phyloP scores from a whole-genome alignment of 2,113 vertebrate genomes.

The Danionella cerebrum region DNA sequence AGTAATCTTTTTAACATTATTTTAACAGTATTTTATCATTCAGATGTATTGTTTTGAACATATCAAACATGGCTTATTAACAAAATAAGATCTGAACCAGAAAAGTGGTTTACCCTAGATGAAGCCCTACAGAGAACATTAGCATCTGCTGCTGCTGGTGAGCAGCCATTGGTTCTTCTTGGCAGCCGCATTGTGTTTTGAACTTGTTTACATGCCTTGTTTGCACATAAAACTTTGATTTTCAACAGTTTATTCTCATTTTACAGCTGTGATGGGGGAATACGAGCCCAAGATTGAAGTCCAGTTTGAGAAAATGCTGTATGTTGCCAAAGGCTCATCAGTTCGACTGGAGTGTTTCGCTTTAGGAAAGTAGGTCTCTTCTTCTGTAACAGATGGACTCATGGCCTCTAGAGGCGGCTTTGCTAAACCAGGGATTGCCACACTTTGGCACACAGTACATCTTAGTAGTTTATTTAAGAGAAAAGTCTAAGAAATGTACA shows the following conservation, averaged over 20 bases:
- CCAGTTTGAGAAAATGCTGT: constrained; percentile 69
- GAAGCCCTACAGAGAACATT: background rate
- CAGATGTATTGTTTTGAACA: too few species aligned
- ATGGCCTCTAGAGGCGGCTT: constrained; percentile 21
- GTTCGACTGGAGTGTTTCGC: constrained; percentile 84
- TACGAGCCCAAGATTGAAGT: constrained; percentile 91
- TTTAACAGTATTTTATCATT: too few species aligned
- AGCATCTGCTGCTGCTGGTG: background rate
- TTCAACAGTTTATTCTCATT: constrained; percentile 5
- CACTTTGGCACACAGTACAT: constrained; percentile 29
- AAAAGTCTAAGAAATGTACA: constrained; percentile 22
- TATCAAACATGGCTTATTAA: too few species aligned
- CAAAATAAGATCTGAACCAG: background rate
- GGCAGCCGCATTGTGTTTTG: background rate
- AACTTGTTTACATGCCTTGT: background rate
- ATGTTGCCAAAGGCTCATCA: constrained; percentile 72
- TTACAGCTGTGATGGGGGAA: constrained; percentile 82
- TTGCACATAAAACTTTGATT: background rate
- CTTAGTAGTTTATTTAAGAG: constrained; percentile 30
- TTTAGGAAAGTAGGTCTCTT: constrained; percentile 83
- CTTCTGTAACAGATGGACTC: constrained; percentile 29
- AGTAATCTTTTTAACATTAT: too few species aligned
- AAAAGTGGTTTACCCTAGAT: background rate
- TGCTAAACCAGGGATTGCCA: constrained; percentile 1
- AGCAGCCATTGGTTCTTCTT: background rate